These are phyloP conservation scores for Venustoraphidia nigricollis DNA, from an alignment of 2,888 invertebrate species.

Conservation along the genomic window DNA sequence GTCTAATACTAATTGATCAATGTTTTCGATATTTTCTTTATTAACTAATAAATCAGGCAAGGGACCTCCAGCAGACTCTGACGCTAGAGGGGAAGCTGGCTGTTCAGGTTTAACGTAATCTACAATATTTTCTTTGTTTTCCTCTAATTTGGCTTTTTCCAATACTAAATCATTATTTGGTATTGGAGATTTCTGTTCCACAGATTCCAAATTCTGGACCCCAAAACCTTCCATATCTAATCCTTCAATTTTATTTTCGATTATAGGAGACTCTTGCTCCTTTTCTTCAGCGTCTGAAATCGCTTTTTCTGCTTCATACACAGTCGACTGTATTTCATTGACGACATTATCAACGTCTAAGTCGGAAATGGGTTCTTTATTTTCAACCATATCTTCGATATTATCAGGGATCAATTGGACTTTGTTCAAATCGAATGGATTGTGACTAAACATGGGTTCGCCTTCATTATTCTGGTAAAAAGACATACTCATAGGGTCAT, in stretches of 20 bases:
- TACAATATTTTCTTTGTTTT: neutral
- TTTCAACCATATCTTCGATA: slow-evolving; percentile 30
- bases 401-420: slow-evolving; percentile 37
- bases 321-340: neutral
- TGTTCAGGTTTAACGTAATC: neutral
- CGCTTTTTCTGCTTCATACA: slow-evolving; percentile 1
- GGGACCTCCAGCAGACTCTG: too few relatives aligned
- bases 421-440: slow-evolving; percentile 40
- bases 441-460: slow-evolving; percentile 30
- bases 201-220: neutral
- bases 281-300: slow-evolving; percentile 4
- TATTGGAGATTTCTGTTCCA: slow-evolving; percentile 8
- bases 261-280: slow-evolving; percentile 8
- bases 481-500: slow-evolving; percentile 49
- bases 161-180: slow-evolving; percentile 5
- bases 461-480: slow-evolving; percentile 46
- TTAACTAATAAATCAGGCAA: too few relatives aligned
- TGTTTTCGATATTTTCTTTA: too few relatives aligned
- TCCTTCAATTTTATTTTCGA: slow-evolving; percentile 1
- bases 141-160: neutral
- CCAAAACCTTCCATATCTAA: slow-evolving; percentile 1
- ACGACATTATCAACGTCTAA: neutral
- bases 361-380: neutral
- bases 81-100: too few relatives aligned
- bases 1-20: too few relatives aligned